Conservation (phyloP, 2,113 vertebrate species). For the Brienomyrus brachyistius region DNA sequence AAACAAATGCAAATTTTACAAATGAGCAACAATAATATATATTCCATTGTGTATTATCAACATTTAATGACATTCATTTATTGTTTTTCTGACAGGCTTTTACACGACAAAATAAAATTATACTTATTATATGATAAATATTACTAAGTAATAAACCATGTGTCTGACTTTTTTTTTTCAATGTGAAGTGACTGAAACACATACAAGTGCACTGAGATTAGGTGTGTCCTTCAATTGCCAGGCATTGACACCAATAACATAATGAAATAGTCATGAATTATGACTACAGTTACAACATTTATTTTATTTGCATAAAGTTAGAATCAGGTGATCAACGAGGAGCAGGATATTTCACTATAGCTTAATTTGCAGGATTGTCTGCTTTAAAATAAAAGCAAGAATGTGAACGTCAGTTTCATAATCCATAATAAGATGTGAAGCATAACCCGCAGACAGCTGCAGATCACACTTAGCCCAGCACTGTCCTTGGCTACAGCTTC, state of each 20-base stretch:
- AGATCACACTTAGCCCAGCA: slow-evolving; percentile 46
- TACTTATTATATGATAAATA: neutral
- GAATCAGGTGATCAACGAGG: neutral
- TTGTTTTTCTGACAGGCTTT: neutral
- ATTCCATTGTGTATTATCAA: neutral
- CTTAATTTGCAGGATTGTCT: slow-evolving; percentile 62
- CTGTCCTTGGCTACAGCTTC: slow-evolving; percentile 54
- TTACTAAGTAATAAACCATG: neutral
- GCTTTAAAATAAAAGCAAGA: slow-evolving; percentile 54
- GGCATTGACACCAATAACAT: neutral
- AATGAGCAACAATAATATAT: neutral
- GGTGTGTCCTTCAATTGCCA: neutral
- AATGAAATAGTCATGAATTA: neutral
- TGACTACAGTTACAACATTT: neutral
- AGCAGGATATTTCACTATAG: slow-evolving; percentile 32
- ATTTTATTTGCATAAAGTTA: neutral
- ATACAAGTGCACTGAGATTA: neutral
- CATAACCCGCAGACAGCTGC: slow-evolving; percentile 62
- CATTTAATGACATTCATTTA: neutral
- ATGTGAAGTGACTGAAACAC: neutral
- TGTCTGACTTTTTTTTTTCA: neutral
- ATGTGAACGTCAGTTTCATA: slow-evolving; percentile 57
- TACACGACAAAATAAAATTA: neutral
- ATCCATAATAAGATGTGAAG: slow-evolving; percentile 61
- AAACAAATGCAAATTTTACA: neutral